Percentiles rank a stretch among this genome's conserved stretches.
Evolutionary conservation across 2,797 vertebrate genomes (phyloP).

Genomic region (Mormyrops boulengeri): DNA sequence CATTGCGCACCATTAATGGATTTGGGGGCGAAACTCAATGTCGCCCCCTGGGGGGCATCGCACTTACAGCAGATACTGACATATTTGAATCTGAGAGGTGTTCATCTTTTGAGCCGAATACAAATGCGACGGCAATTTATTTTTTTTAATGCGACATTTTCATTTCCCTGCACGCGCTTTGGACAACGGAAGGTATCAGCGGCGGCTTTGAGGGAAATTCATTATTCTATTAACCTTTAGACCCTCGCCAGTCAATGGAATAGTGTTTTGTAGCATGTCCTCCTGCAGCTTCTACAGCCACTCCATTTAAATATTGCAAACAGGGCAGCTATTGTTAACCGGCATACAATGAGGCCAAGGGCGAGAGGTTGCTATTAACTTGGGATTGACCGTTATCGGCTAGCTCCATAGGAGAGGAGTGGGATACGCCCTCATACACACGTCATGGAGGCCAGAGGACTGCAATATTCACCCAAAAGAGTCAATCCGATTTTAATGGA

Average conservation of each 20-base stretch:
- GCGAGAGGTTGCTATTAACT: constrained; percentile 36
- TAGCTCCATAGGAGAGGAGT: constrained; percentile 22
- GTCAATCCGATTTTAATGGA: constrained; percentile 37
- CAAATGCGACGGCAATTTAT: constrained; percentile 8
- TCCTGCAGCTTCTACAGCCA: neutral
- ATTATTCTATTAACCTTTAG: constrained; percentile 38
- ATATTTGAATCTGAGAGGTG: constrained; percentile 9
- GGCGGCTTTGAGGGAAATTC: constrained; percentile 26
- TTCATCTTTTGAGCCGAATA: constrained; percentile 11
- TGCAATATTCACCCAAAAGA: constrained; percentile 31
- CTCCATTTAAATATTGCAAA: constrained; percentile 26
- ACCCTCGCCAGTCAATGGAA: neutral
- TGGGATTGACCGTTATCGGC: constrained; percentile 35
- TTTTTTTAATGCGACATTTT: neutral
- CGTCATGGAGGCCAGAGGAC: constrained; percentile 21
- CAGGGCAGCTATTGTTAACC: constrained; percentile 33
- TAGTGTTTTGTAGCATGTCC: neutral
- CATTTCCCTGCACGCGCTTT: neutral
- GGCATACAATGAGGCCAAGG: constrained; percentile 30
- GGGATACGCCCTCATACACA: constrained; percentile 15
- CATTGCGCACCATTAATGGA: neutral
- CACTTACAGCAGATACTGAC: neutral
- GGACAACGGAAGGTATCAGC: constrained; percentile 15
- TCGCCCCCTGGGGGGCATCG: neutral
- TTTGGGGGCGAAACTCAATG: neutral